phyloP scores from a whole-genome alignment of 2,888 invertebrate species.

The Danaus chrysippus region DNA sequence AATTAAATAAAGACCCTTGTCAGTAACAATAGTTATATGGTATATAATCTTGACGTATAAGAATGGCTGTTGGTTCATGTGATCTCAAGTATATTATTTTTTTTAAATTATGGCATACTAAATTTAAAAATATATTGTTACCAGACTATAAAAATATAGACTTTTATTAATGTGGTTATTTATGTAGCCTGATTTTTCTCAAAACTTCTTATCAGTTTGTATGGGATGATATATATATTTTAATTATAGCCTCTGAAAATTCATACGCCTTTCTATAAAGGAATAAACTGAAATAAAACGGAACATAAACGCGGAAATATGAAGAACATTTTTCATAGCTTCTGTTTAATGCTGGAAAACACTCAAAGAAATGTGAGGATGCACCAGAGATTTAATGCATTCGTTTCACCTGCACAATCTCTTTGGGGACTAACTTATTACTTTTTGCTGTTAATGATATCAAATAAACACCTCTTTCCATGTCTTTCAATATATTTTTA shows the following conservation, averaged over 20 bases:
- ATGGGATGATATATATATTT: too few species aligned
- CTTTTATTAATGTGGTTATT: too few species aligned
- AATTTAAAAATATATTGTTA: too few species aligned
- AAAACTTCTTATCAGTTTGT: too few species aligned
- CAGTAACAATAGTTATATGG: constrained; percentile 9
- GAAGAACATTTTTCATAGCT: neutral
- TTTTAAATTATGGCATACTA: too few species aligned
- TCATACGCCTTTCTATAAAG: too few species aligned
- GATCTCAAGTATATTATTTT: too few species aligned
- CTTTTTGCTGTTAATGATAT: neutral
- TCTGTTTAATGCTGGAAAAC: neutral
- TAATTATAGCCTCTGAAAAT: too few species aligned
- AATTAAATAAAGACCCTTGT: constrained; percentile 20
- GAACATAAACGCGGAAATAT: neutral
- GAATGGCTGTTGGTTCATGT: neutral
- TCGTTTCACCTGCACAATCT: neutral
- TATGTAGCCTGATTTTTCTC: too few species aligned
- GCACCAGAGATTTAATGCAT: neutral
- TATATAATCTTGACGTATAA: neutral
- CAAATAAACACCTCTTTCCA: neutral
- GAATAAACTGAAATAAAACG: too few species aligned
- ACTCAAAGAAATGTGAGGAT: neutral
- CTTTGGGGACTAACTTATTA: constrained; percentile 1
- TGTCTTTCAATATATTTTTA: too few species aligned
- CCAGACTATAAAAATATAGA: too few species aligned